Percentiles rank a stretch among this genome's conserved stretches.
phyloP scores from a whole-genome alignment of 1,140 invertebrate genomes.

The Tribolium castaneum region DNA sequence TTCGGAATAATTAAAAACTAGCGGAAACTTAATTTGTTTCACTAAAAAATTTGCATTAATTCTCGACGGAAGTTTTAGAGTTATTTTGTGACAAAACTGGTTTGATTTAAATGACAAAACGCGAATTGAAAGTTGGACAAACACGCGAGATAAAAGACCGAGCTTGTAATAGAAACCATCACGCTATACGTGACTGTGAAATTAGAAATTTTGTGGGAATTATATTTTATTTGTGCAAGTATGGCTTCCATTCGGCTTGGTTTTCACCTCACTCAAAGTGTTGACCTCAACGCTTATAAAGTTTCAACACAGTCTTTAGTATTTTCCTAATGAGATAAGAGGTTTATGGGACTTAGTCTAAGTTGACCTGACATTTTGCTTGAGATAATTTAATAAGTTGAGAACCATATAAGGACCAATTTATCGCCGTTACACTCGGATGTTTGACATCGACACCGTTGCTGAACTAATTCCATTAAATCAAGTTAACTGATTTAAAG shows the following conservation, averaged over 20 bases:
- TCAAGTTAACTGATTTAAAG: background rate
- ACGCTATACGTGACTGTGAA: constrained; percentile 24
- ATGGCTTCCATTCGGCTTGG: background rate
- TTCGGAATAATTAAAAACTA: background rate
- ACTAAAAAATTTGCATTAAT: background rate
- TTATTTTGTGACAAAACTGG: background rate
- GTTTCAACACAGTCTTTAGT: constrained; percentile 19
- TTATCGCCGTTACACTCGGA: background rate
- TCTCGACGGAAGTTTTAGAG: background rate
- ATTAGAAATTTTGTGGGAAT: background rate
- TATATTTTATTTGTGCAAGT: background rate
- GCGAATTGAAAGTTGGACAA: background rate
- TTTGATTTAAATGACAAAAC: background rate
- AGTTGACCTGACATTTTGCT: constrained; percentile 21
- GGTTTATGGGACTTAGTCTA: constrained; percentile 16
- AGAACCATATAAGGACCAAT: constrained; percentile 26
- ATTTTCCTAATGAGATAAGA: constrained; percentile 29
- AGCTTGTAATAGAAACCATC: background rate
- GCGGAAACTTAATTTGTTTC: background rate
- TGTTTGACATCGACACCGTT: constrained; percentile 22
- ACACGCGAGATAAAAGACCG: constrained; percentile 23
- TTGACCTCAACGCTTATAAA: constrained; percentile 28
- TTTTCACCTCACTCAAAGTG: background rate
- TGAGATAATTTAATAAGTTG: constrained; percentile 26
- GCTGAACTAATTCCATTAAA: background rate